Conservation (phyloP, 2,113 vertebrate genomes). For the Daubentonia madagascariensis region DNA sequence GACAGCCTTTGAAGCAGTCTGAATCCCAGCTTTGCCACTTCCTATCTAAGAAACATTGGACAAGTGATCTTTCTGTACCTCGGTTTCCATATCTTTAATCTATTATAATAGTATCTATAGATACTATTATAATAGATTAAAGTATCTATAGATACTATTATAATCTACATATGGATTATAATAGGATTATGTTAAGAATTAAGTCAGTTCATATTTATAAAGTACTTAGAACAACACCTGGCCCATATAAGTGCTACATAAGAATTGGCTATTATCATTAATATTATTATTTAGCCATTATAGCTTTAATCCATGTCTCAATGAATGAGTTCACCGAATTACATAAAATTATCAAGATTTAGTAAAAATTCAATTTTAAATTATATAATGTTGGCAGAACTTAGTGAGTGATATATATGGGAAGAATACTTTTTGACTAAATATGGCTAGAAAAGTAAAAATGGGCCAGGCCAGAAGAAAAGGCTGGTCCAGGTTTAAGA, state of each 20-base stretch:
- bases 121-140: too few relatives aligned
- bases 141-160: too few relatives aligned
- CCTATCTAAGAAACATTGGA: not conserved
- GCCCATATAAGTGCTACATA: not conserved
- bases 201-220: not conserved
- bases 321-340: not conserved
- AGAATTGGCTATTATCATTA: not conserved
- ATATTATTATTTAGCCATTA: not conserved
- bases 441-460: not conserved
- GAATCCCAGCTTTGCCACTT: not conserved
- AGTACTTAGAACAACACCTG: not conserved
- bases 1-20: not conserved
- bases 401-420: not conserved
- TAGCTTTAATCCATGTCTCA: slow-evolving; percentile 1
- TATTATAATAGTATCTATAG: not conserved
- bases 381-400: not conserved
- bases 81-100: not conserved
- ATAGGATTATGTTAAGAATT: not conserved
- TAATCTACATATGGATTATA: too few relatives aligned
- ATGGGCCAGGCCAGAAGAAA: not conserved
- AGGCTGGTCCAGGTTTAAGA: not conserved
- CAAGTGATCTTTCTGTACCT: not conserved
- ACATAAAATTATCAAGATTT: not conserved
- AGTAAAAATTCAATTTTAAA: not conserved
- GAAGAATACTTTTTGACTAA: not conserved